Evolutionary conservation across 2,113 vertebrate genomes (phyloP), one percentile per base, ranked within the genome.

Genomic region (Caloenas nicobarica): DNA sequence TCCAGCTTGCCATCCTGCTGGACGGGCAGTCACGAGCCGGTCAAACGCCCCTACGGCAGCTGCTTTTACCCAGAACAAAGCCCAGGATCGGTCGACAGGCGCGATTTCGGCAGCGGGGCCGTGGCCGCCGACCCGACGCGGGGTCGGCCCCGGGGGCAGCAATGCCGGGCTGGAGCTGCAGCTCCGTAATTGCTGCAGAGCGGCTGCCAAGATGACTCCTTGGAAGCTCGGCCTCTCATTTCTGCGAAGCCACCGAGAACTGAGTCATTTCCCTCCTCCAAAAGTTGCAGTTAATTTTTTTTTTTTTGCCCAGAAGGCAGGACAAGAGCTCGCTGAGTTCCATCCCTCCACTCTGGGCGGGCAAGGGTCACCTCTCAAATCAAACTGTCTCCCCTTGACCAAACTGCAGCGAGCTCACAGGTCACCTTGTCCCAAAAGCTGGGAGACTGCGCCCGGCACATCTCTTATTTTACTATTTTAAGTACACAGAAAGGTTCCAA

Each of bases 231-330:
- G 82, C 64, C 92, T 81, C 82, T 53, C 36, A n/a, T 81, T 87
- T 81, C 86, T 84, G 82, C 73, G 51, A 79, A 92, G 81, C 86
- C 92, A 89, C 89, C 58, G n/a, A 83, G 73, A 68, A 89, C 69
- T 64, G 92, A 90, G 92, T 87, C 82, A 88, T 48, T 94, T 92
- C 95, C 90, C 95, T 69, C 69, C 74, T 78, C 65, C 33, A 8
- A 40, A 50, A 53, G 64, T 16, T 53, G 71, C 64, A 42, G 81
- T 25, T 61, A 4, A 51, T 84, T 9, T 38, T 38, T 11, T 38
- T 38, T 38, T 74, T 71, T 56, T 36, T 50, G 70, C 50, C 89
- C 79, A 54, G 56, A 34, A 58, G 71, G 77, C 76, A 70, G 71
- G 38, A 58, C 16, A 44, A 46, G 24, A 53, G 78, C 86, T 89